phyloP scores from a whole-genome alignment of 1,140 invertebrate genomes.

The Gryon sp. region DNA sequence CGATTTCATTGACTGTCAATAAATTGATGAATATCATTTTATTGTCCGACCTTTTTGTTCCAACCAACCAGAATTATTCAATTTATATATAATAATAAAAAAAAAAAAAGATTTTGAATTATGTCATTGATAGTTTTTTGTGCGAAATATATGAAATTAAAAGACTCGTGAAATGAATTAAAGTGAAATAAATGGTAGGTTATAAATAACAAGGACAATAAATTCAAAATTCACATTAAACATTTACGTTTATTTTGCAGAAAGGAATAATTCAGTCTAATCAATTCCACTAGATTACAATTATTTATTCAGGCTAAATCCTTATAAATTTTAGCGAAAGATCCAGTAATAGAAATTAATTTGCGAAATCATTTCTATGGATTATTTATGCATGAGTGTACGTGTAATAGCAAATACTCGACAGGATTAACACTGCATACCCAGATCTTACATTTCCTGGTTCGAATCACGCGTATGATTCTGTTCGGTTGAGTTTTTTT shows the following conservation, averaged over 20 bases:
- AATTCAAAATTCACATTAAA: too few relatives aligned
- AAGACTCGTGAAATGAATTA: too few relatives aligned
- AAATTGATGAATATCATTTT: conserved; percentile 5
- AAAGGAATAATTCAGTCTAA: too few relatives aligned
- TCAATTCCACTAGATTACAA: too few relatives aligned
- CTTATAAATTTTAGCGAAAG: background rate
- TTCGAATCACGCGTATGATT: conserved; percentile 37
- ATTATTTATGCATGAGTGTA: conserved; percentile 36
- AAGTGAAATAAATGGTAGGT: too few relatives aligned
- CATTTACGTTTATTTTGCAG: too few relatives aligned
- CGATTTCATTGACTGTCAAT: conserved; percentile 21
- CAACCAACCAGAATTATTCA: background rate
- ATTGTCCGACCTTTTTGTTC: background rate
- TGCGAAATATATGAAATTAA: too few relatives aligned
- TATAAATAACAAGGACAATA: too few relatives aligned
- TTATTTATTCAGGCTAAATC: too few relatives aligned
- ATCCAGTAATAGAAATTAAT: background rate
- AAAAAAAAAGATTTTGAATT: too few relatives aligned
- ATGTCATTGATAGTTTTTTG: too few relatives aligned
- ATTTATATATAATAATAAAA: too few relatives aligned
- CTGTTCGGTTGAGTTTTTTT: conserved; percentile 32
- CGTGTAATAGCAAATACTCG: conserved; percentile 29
- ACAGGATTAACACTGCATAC: conserved; percentile 24
- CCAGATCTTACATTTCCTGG: conserved; percentile 33
- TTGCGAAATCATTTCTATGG: conserved; percentile 3